Evolutionary conservation across 1,140 invertebrate species (phyloP).

Genomic region (Drosophila lowei): DNA sequence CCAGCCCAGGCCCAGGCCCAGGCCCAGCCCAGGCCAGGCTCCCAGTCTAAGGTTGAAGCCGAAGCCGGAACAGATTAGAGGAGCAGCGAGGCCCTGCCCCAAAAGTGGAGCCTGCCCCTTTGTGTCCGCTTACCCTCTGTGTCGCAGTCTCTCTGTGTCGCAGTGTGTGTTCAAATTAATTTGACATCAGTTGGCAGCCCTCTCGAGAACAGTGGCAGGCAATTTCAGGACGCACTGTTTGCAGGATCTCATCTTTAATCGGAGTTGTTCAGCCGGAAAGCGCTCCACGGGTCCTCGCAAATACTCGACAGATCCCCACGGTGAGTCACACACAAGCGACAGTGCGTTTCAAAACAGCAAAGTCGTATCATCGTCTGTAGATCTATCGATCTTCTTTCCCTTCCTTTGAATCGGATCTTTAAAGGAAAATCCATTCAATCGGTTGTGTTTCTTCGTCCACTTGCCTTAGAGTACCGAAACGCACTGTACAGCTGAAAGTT

Average conservation of each 20-base stretch:
- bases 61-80: too few relatives aligned
- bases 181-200: conserved; percentile 57
- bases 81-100: neutral
- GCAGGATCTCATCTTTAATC: conserved; percentile 10
- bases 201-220: conserved; percentile 35
- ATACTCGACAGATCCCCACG: neutral
- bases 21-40: too few relatives aligned
- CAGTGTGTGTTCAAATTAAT: conserved; percentile 56
- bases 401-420: too few relatives aligned
- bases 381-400: too few relatives aligned
- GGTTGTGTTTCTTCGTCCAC: too few relatives aligned
- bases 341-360: neutral
- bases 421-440: neutral
- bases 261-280: conserved; percentile 5
- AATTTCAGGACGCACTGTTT: conserved; percentile 30
- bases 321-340: conserved; percentile 21
- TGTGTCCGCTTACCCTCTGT: neutral
- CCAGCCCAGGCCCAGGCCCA: conserved; percentile 5
- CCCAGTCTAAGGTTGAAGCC: too few relatives aligned
- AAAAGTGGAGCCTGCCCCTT: neutral
- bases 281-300: conserved; percentile 19
- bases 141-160: neutral
- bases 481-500: neutral
- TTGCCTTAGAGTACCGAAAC: neutral
- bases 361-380: too few relatives aligned